Evolutionary conservation across 2,113 vertebrate genomes (phyloP), one percentile per base, ranked within the genome.

Genomic region (Tursiops truncatus): DNA sequence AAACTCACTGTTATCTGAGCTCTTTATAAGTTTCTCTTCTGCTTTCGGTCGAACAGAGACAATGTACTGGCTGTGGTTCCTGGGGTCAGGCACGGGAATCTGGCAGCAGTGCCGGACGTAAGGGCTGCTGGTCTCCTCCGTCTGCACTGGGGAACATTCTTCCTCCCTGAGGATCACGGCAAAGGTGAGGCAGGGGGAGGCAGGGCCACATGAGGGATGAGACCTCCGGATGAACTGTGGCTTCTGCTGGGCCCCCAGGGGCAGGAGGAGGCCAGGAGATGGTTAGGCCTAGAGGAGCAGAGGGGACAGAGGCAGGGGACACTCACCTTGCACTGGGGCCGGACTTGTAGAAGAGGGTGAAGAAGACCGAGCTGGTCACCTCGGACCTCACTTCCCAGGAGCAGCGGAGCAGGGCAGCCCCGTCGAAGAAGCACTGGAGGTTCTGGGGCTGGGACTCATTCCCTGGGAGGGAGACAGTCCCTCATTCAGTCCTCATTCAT

Each of bases 301-400:
- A 36, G 17, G 38, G 20, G 36, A 8, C 0, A 1, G 58, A 60
- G 26, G 3, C 6, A 26, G 58, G 53, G 11, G 56, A 58, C n/a
- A 96, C 98, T 0, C 97, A 99, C 98, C 0, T 1, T 12, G 97
- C 97, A 6, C 1, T 38, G 0, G 85, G 60, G 8, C 97, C 33
- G 67, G 96, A 18, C 67, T 60, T 98, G 95, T 98, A 99, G 97
- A 99, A 99, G 86, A 99, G 97, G 33, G 97, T 81, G 50, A 99
- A 99, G 92, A 98, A 73, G 47, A 99, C n/a, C 0, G 98, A 98
- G 36, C 79, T 89, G 83, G 23, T 26, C 91, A 98, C 94, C 6
- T 28, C 97, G 23, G 92, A 21, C 89, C 93, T 97, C 93, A 98
- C 98, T 88, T 99, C 98, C 98, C 99, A 99, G 97, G 98, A 99